Evolutionary conservation across 2,797 vertebrate genomes (phyloP).

Genomic region (Crotalus adamanteus): DNA sequence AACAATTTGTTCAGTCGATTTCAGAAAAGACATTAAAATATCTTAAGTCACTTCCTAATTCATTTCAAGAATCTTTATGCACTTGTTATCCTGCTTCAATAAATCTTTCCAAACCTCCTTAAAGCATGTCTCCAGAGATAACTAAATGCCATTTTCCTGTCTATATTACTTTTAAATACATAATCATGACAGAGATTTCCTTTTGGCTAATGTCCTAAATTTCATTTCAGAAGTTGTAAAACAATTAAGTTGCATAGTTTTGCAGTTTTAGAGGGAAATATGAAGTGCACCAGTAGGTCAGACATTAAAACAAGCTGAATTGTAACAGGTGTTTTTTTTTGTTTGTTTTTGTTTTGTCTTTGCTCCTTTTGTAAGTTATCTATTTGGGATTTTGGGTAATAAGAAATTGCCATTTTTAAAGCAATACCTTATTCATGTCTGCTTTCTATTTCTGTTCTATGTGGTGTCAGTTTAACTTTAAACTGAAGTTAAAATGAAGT

Average conservation of each 20-base stretch:
- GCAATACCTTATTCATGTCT: background rate
- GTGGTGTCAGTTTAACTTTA: background rate
- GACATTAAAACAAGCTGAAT: conserved; percentile 45
- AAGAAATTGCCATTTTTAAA: conserved; percentile 43
- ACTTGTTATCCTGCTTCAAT: conserved; percentile 61
- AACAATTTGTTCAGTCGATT: conserved; percentile 58
- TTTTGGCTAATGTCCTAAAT: conserved; percentile 61
- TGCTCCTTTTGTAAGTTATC: conserved; percentile 30
- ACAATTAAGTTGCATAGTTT: conserved; percentile 44
- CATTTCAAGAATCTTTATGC: conserved; percentile 56
- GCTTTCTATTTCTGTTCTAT: background rate
- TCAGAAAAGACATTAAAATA: conserved; percentile 54
- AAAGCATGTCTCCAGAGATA: conserved; percentile 58
- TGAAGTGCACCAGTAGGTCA: conserved; percentile 34
- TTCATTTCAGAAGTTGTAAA: conserved; percentile 50
- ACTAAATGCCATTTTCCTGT: conserved; percentile 66
- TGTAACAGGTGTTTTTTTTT: conserved; percentile 33
- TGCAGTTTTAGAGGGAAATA: conserved; percentile 36
- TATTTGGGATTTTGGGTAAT: conserved; percentile 28
- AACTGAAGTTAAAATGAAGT: background rate
- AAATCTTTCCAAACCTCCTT: conserved; percentile 62
- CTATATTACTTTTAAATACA: conserved; percentile 60
- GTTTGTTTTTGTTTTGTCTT: conserved; percentile 11
- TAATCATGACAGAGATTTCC: conserved; percentile 62
- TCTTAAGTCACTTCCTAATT: conserved; percentile 48